A percentile compares a stretch with the other conserved stretches of the same genome.
phyloP scores from a whole-genome alignment of 2,888 invertebrate species.

The Drosophila diplacantha region DNA sequence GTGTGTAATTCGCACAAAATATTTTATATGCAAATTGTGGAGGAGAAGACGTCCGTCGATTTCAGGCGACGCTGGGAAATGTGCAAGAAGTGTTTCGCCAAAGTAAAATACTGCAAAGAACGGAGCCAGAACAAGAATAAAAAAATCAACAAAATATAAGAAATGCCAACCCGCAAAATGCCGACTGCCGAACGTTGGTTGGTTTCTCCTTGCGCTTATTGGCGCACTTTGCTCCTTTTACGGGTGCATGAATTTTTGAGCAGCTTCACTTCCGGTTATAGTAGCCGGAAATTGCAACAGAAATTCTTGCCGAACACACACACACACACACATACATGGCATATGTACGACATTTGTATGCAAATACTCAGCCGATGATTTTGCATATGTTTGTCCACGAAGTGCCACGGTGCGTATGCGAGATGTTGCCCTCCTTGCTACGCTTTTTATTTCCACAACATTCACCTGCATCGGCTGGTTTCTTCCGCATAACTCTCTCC shows the following conservation, averaged over 20 bases:
- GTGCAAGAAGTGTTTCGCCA: constrained; percentile 21
- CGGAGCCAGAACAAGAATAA: background rate
- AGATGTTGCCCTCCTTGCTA: constrained; percentile 26
- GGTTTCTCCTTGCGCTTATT: constrained; percentile 48
- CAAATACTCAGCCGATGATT: constrained; percentile 58
- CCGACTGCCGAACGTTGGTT: constrained; percentile 16
- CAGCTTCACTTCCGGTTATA: constrained; percentile 64
- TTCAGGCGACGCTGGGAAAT: constrained; percentile 23
- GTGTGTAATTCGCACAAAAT: constrained; percentile 37
- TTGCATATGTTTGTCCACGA: constrained; percentile 51
- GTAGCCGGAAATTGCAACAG: constrained; percentile 67
- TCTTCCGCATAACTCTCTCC: background rate
- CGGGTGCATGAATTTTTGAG: constrained; percentile 68
- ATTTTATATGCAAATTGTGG: constrained; percentile 36
- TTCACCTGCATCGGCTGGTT: constrained; percentile 39
- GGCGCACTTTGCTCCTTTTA: constrained; percentile 66
- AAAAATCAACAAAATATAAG: constrained; percentile 7
- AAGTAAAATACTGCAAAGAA: constrained; percentile 18
- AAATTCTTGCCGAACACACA: constrained; percentile 45
- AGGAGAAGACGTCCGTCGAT: constrained; percentile 29
- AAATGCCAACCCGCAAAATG: constrained; percentile 26
- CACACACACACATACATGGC: constrained; percentile 25
- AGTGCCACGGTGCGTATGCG: constrained; percentile 40
- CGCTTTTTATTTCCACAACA: constrained; percentile 25
- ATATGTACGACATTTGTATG: constrained; percentile 64